Percentiles rank a stretch among this genome's conserved stretches.
These are phyloP conservation scores for Remorina albescens DNA, from an alignment of 2,797 vertebrate species.

Conservation along the genomic window DNA sequence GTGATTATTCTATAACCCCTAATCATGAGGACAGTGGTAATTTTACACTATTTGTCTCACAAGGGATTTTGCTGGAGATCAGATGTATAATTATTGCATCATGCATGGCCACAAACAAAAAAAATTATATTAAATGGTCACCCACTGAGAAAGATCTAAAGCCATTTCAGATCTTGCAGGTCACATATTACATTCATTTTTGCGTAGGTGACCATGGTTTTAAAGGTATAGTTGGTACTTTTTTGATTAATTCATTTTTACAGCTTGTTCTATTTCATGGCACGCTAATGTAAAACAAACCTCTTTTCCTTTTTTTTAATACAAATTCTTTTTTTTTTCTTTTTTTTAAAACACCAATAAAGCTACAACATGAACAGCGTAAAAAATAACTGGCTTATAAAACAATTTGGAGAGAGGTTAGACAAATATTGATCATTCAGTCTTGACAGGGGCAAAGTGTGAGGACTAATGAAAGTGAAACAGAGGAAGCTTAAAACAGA, in stretches of 20 bases:
- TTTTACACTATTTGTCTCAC: constrained; percentile 50
- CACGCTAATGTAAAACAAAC: constrained; percentile 67
- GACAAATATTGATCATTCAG: constrained; percentile 44
- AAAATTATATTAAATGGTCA: constrained; percentile 68
- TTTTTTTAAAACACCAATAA: constrained; percentile 73
- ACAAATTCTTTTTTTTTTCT: constrained; percentile 71
- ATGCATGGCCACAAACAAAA: constrained; percentile 68
- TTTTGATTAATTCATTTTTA: constrained; percentile 69
- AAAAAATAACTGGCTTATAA: constrained; percentile 58
- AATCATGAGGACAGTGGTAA: constrained; percentile 37
- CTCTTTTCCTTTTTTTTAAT: constrained; percentile 8
- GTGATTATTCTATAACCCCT: constrained; percentile 36
- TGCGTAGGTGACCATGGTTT: constrained; percentile 78
- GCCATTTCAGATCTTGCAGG: constrained; percentile 71
- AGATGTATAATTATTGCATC: constrained; percentile 78
- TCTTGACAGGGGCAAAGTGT: constrained; percentile 47
- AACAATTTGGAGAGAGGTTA: constrained; percentile 62
- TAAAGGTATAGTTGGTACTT: constrained; percentile 75
- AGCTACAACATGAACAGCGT: constrained; percentile 73
- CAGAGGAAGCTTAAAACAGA: constrained; percentile 43
- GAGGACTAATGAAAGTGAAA: constrained; percentile 29
- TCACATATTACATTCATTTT: constrained; percentile 83
- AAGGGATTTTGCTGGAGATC: constrained; percentile 67
- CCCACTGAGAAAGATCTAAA: constrained; percentile 67
- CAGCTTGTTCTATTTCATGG: constrained; percentile 71